These are phyloP conservation scores for Pterophyllum scalare DNA, from an alignment of 2,113 vertebrate genomes.

Conservation along the genomic window DNA sequence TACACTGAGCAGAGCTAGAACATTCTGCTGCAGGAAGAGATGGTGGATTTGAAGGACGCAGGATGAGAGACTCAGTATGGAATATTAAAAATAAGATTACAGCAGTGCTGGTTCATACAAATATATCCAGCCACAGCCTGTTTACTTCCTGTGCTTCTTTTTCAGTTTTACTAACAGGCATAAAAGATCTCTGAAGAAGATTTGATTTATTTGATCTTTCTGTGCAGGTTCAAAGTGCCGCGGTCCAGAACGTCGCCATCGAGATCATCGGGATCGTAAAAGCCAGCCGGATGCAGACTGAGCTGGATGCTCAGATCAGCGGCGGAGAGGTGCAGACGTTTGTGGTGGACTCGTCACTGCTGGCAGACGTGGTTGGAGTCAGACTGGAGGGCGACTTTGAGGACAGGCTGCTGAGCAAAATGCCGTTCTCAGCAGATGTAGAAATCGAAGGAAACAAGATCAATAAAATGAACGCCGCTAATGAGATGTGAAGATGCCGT, in stretches of 20 bases:
- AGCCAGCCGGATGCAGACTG: not conserved
- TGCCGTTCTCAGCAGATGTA: not conserved
- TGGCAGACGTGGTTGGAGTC: not conserved
- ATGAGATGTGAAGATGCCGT: not conserved
- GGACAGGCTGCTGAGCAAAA: not conserved
- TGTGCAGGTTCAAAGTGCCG: not conserved
- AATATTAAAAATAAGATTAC: too few species aligned
- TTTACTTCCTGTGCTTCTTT: too few species aligned
- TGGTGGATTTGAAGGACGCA: too few species aligned
- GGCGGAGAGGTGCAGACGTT: accelerated
- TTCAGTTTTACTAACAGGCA: too few species aligned
- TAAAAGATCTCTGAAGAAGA: too few species aligned
- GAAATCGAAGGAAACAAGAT: constrained; percentile 11
- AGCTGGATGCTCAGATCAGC: not conserved
- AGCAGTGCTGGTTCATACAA: too few species aligned
- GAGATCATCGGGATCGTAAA: not conserved
- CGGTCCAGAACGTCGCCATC: not conserved
- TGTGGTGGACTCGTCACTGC: not conserved
- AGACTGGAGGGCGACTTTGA: not conserved
- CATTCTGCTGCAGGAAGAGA: too few species aligned
- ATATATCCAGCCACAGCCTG: too few species aligned
- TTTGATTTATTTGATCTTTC: not conserved
- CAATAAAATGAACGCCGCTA: accelerated
- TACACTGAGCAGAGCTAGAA: too few species aligned
- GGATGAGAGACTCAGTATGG: too few species aligned